Base-by-base conservation (phyloP, 2,888 invertebrate species). In the Eupithecia centaureata region DNA sequence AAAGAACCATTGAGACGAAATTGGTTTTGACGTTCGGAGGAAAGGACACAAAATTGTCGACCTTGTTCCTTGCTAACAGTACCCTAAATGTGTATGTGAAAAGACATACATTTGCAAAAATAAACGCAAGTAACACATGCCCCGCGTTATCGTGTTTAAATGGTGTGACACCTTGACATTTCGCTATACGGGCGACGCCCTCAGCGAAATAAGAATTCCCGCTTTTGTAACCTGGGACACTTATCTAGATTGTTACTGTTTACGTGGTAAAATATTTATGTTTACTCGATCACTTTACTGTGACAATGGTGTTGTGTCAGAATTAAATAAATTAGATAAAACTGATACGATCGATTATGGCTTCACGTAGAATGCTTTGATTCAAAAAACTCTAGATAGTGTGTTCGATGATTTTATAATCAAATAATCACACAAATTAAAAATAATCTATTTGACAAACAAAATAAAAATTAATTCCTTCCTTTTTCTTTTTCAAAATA, bases 141-240 rank as follows among this genome's bases (percentile, higher is more conserved):
- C 35, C 33, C 70, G 67, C 62, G 63, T 35, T 71, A 73, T 78
- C 73, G 70, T 61, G 71, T 71, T 57, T 56, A 69, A 72, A 68
- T 73, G 47, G 70, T 61, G 70, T 74, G 71, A 68, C 73, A 76
- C 77, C 77, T 76, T 79, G 81, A 78, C 77, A 80, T 81, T 80
- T 79, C 71, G 76, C 71, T 79, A 61, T 73, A 74, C 15, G 27
- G 56, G n/a, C 67, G n/a, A 33, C 54, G 60, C 64, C 67, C 68
- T 67, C 70, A 57, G 74, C 73, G 74, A 77, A 80, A 78, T 77
- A 80, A 80, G 75, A 79, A 77, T 75, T 76, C 71, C 73, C 73
- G 71, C 63, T 65, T 68, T 64, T 68, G 68, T 63, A 63, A 13
- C 67, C 54, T 57, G 56, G 54, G 42, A 67, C 47, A 67, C 35